Evolutionary conservation across 2,113 vertebrate species (phyloP), one percentile per base, ranked within the genome.

Genomic region (Tychaedon coryphoeus): DNA sequence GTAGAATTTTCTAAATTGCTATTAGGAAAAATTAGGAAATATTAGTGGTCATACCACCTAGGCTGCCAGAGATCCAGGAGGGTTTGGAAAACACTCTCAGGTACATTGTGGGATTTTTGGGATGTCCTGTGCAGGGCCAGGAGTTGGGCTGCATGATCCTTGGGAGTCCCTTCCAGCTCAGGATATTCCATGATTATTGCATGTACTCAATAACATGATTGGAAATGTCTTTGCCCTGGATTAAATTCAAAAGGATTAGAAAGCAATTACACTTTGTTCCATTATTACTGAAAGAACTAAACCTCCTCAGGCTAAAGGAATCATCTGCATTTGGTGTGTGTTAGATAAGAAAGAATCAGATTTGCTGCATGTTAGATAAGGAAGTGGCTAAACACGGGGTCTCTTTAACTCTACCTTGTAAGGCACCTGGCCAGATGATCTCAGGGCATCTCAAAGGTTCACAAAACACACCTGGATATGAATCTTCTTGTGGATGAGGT

Each of bases 401-500:
- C 95, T 90, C 36, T 93, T 95, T 80, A 80, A 83, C 82, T 92
- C 64, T 43, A 64, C 71, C 71, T 64, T 45, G 93, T 92, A 33
- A 90, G 94, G 92, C 88, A 86, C 23, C 1, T 7, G 53, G 95
- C 95, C 93, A 96, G 85, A 95, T 95, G 92, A 95, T 96, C 86
- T 88, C 93, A 95, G 92, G 88, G 88, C 94, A 94, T 77, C 93
- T 93, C 75, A 84, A 61, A 90, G 88, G 78, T 86, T 95, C 94
- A 83, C 77, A 73, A 92, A 96, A 80, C 94, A 95, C 96, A 96
- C 93, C 93, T 96, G 96, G 94, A 91, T 95, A 79, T 85, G 93
- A 95, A 57, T 96, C 93, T 95, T 82, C 93, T 83, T 4, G 80
- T 88, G 94, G 94, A 96, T 90, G 88, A 92, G 94, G 94, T 96